Percentiles rank a stretch among this genome's conserved stretches.
Conservation (phyloP, 2,888 invertebrate species). For the Meteorus colon region DNA sequence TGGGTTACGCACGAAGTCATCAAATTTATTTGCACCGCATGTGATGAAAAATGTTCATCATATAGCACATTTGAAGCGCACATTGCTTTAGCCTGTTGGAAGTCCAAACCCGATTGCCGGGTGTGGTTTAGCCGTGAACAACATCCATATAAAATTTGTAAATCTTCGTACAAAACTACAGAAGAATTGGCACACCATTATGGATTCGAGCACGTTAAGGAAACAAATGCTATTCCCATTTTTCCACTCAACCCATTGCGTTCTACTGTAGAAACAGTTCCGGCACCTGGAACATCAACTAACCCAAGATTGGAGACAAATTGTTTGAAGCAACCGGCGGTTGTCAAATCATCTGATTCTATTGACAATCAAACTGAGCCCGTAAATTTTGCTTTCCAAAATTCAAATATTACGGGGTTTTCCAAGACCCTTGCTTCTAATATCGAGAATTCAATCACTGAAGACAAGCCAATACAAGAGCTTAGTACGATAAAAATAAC, state of each 20-base stretch:
- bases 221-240: not conserved
- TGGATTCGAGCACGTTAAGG: not conserved
- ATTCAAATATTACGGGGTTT: not conserved
- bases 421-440: not conserved
- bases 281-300: not conserved
- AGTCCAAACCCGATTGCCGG: not conserved
- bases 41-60: constrained; percentile 1
- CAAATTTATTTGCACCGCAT: constrained; percentile 22
- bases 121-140: constrained; percentile 17
- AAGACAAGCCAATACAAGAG: not conserved
- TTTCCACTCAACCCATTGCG: too few species aligned
- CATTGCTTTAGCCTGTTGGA: constrained; percentile 6
- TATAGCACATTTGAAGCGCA: not conserved
- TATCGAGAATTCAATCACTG: not conserved
- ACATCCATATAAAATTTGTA: not conserved
- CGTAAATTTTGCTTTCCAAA: not conserved
- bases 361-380: not conserved
- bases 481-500: not conserved
- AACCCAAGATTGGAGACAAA: not conserved
- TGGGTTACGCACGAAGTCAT: constrained; percentile 18
- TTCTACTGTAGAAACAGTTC: not conserved
- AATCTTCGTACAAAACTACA: not conserved
- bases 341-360: not conserved
- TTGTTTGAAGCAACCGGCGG: not conserved
- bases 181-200: constrained; percentile 15